phyloP scores from a whole-genome alignment of 2,888 invertebrate species.

The Brenthis ino region DNA sequence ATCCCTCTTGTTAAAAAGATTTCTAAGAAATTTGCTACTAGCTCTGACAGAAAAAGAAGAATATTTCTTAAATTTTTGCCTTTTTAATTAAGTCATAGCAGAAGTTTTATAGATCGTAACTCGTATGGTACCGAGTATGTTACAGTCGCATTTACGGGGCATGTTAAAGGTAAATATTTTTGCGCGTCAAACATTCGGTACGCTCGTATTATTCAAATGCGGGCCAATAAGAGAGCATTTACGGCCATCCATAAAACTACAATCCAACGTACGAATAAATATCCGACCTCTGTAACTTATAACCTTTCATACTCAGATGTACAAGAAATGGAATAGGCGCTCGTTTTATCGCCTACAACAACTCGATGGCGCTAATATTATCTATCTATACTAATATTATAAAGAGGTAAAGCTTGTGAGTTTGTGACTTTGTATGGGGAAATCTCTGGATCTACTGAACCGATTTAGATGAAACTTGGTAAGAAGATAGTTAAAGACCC shows the following conservation, averaged over 20 bases:
- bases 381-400: no score
- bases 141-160: constrained; percentile 35
- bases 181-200: constrained; percentile 64
- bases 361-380: no score
- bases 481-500: no score
- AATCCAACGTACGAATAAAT: constrained; percentile 79
- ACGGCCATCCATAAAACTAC: constrained; percentile 78
- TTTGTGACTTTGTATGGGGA: no score
- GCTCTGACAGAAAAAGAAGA: no score
- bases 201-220: constrained; percentile 79
- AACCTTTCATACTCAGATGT: constrained; percentile 41
- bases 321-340: constrained; percentile 36
- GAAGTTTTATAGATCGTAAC: constrained; percentile 33
- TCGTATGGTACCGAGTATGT: background rate
- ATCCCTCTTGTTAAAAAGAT: no score
- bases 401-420: no score
- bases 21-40: no score
- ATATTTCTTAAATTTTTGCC: background rate
- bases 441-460: no score
- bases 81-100: constrained; percentile 29
- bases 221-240: constrained; percentile 77
- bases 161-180: constrained; percentile 69
- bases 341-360: no score
- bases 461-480: no score
- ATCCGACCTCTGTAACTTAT: constrained; percentile 73